Evolutionary conservation across 2,113 vertebrate species (phyloP).

Genomic region (Osmerus mordax): DNA sequence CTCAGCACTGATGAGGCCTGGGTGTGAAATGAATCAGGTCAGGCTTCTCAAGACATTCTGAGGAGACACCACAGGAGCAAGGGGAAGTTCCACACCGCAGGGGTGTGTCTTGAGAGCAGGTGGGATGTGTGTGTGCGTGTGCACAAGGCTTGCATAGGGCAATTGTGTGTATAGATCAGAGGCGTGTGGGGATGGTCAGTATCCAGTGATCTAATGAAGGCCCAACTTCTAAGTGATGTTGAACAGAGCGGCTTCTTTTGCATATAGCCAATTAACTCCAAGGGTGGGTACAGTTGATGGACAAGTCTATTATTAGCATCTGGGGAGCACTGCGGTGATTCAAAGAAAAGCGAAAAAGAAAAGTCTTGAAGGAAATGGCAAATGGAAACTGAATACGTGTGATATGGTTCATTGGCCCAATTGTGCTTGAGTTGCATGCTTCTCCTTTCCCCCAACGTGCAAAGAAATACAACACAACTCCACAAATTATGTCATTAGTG

Average conservation of each 20-base stretch:
- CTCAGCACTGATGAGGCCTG: constrained; percentile 26
- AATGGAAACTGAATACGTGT: constrained; percentile 61
- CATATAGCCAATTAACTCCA: constrained; percentile 72
- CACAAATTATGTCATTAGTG: constrained; percentile 52
- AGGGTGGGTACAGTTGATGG: constrained; percentile 72
- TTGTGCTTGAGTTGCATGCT: constrained; percentile 58
- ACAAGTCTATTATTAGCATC: constrained; percentile 76
- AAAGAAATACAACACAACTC: constrained; percentile 41
- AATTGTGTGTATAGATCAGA: constrained; percentile 38
- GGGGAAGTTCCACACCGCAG: constrained; percentile 44
- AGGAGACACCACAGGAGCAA: constrained; percentile 40
- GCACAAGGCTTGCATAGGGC: constrained; percentile 23
- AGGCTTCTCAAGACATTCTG: constrained; percentile 54
- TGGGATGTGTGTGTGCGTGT: constrained; percentile 48
- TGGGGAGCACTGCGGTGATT: constrained; percentile 59
- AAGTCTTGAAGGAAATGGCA: constrained; percentile 64
- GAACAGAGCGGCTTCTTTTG: constrained; percentile 51
- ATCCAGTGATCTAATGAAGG: constrained; percentile 76
- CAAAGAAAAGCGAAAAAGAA: constrained; percentile 68
- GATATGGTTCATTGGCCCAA: constrained; percentile 69
- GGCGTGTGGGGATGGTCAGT: constrained; percentile 49
- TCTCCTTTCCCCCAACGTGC: constrained; percentile 29
- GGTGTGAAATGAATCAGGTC: constrained; percentile 55
- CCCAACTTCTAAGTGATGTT: constrained; percentile 58
- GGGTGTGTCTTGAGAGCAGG: constrained; percentile 61